phyloP scores from a whole-genome alignment of 2,888 invertebrate genomes.

The Brachypalpus laphriformis region DNA sequence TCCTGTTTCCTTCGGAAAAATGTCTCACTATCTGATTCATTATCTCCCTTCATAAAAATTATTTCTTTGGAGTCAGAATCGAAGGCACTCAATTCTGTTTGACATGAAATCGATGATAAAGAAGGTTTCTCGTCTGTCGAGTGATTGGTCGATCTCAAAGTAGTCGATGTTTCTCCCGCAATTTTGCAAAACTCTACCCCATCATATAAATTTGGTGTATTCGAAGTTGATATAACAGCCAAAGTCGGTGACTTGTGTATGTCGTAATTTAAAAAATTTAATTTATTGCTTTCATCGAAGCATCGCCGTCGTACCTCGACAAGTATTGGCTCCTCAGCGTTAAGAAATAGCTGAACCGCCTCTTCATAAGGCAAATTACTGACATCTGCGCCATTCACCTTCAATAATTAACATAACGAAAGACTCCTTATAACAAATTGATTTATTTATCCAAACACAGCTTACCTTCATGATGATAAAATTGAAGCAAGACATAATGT shows the following conservation, averaged over 20 bases:
- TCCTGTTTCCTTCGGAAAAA: slow-evolving; percentile 24
- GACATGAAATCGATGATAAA: slow-evolving; percentile 64
- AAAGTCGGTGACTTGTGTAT: slow-evolving; percentile 47
- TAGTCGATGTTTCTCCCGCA: neutral
- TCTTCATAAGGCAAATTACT: slow-evolving; percentile 85
- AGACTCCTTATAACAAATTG: too few species aligned
- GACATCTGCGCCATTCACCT: slow-evolving; percentile 85
- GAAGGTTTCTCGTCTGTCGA: slow-evolving; percentile 20
- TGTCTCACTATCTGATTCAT: slow-evolving; percentile 4
- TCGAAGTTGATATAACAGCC: slow-evolving; percentile 54
- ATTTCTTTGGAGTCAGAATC: slow-evolving; percentile 25
- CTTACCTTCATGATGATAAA: slow-evolving; percentile 67
- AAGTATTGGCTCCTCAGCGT: slow-evolving; percentile 84
- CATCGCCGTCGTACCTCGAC: slow-evolving; percentile 84
- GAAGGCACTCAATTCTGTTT: slow-evolving; percentile 67
- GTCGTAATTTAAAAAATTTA: slow-evolving; percentile 63
- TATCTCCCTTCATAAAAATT: neutral
- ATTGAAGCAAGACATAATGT: slow-evolving; percentile 61
- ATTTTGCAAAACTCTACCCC: slow-evolving; percentile 14
- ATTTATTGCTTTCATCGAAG: slow-evolving; percentile 57
- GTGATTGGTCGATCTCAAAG: neutral
- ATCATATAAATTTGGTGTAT: slow-evolving; percentile 11
- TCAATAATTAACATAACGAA: neutral
- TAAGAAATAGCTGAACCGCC: slow-evolving; percentile 84
- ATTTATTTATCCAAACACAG: too few species aligned